Conservation (phyloP, 2,797 vertebrate genomes). For the Hippopotamyrus pictus region DNA sequence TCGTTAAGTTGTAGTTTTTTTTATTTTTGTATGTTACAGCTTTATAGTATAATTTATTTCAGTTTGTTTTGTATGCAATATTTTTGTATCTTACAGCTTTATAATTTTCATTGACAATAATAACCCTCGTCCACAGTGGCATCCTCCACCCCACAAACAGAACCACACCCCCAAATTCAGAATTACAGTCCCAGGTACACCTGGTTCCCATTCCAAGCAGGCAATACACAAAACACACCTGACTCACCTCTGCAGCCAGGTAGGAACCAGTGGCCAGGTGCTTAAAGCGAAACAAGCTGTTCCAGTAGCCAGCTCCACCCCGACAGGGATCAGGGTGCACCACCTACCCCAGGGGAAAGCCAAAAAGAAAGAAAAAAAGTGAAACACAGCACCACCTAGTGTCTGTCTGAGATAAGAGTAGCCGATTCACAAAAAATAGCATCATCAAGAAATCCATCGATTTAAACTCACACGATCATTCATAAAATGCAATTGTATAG, state of each 20-base stretch:
- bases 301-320: slow-evolving; percentile 95
- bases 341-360: slow-evolving; percentile 60
- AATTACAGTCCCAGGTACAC: not conserved
- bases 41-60: not conserved
- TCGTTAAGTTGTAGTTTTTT: not conserved
- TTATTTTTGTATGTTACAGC: not conserved
- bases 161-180: not conserved
- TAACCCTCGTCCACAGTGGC: not conserved
- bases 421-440: not conserved
- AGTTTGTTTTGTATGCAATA: not conserved
- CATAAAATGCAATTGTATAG: not conserved
- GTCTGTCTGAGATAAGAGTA: not conserved
- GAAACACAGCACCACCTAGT: not conserved
- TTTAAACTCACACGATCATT: not conserved
- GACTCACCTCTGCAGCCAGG: slow-evolving; percentile 87
- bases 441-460: not conserved
- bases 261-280: slow-evolving; percentile 95
- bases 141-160: not conserved
- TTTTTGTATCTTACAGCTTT: not conserved
- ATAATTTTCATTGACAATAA: not conserved
- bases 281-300: slow-evolving; percentile 96
- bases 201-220: not conserved
- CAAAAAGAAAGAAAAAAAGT: not conserved
- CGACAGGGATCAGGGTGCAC: slow-evolving; percentile 95
- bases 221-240: not conserved